Evolutionary conservation across 1,140 invertebrate genomes (phyloP), one percentile per base, ranked within the genome.

Genomic region (Melitaea cinxia): DNA sequence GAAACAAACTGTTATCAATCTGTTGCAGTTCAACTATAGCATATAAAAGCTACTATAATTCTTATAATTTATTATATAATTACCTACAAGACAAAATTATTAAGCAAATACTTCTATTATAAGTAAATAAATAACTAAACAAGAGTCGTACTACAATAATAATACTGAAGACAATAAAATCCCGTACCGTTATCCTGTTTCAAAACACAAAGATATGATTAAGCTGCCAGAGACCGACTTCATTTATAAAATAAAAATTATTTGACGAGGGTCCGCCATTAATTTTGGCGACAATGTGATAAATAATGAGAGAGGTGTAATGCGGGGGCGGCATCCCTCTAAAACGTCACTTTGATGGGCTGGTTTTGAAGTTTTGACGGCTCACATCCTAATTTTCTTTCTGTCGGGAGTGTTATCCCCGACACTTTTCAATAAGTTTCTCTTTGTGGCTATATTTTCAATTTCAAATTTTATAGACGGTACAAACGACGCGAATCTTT

Each of bases 231-330:
- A 77, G 73, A 74, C 85, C 83, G 63, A 72, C 68, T 81, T 85
- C 81, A 84, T 87, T 89, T 89, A 84, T 87, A 81, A 84, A 85
- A 86, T 88, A 89, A 90, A 91, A 89, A 89, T 87, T 75, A 82
- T 87, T 88, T 88, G 86, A 91, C 86, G 86, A 89, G 86, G 88
- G 88, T 91, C 61, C 70, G 72, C 85, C 86, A 85, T 91, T 89
- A 91, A 91, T 89, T 88, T 91, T 61, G 78, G 80, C 78, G 78
- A 89, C 85, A 91, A 89, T 90, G 86, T 91, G 88, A 91, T 89
- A 89, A 89, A 89, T 91, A 91, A 89, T 89, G 76, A 90, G 88
- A 75, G 84, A 82, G 83, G 84, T 88, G 85, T 88, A 83, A 85
- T 82, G 79, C 75, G 84, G 83, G 85, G 88, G 83, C 78, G 75